Evolutionary conservation across 2,797 vertebrate species (phyloP).

Genomic region (Mycteria americana): DNA sequence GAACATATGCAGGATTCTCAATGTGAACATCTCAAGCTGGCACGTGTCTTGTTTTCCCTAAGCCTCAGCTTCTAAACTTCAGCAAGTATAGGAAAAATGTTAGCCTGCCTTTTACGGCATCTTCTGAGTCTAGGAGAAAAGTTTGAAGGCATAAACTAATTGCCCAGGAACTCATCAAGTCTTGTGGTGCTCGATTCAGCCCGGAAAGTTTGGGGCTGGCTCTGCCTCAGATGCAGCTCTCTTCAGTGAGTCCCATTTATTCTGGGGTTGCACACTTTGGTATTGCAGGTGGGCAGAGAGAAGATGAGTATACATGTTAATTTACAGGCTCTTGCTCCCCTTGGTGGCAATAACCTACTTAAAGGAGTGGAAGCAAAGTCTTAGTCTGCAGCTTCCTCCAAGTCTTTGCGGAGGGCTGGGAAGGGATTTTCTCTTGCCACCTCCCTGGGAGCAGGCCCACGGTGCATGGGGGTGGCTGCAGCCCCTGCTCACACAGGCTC

Average conservation of each 20-base stretch:
- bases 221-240: background rate
- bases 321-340: background rate
- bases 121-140: background rate
- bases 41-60: background rate
- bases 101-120: background rate
- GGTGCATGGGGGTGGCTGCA: no score
- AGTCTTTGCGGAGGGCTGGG: background rate
- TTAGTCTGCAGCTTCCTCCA: background rate
- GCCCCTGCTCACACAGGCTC: background rate
- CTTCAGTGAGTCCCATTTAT: background rate
- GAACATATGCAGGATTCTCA: background rate
- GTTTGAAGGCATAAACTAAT: background rate
- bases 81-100: background rate
- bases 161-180: background rate
- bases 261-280: background rate
- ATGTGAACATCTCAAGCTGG: background rate
- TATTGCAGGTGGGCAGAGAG: background rate
- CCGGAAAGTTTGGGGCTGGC: background rate
- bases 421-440: background rate
- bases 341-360: background rate
- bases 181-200: background rate
- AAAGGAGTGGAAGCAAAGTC: background rate
- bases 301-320: background rate
- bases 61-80: background rate
- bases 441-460: fast-evolving